Conservation (phyloP, 2,888 invertebrate genomes). For the Rutpela maculata region DNA sequence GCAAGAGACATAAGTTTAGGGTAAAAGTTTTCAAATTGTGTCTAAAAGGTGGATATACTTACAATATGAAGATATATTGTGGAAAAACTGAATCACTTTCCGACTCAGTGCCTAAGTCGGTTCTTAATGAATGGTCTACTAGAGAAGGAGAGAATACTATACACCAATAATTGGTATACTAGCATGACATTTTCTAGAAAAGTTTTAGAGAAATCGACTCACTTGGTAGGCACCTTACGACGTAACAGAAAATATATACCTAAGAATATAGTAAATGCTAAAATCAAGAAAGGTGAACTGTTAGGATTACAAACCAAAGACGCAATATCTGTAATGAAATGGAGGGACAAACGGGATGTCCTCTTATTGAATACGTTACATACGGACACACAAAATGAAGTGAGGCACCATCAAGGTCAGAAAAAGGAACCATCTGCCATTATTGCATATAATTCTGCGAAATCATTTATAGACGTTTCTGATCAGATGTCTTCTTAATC, state of each 20-base stretch:
- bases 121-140: not conserved
- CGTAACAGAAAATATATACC: conserved; percentile 7
- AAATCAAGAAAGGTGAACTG: conserved; percentile 36
- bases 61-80: conserved; percentile 25
- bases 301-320: conserved; percentile 20
- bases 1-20: not conserved
- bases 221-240: not conserved
- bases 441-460: not conserved
- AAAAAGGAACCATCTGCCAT: not conserved
- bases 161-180: not conserved
- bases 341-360: not conserved
- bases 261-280: conserved; percentile 18
- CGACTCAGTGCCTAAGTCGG: not conserved
- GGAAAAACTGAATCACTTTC: conserved; percentile 1
- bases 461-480: not conserved
- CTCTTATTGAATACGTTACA: not conserved
- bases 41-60: not conserved
- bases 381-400: not conserved
- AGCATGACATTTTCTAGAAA: not conserved
- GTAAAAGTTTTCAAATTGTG: conserved; percentile 27
- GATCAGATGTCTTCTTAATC: no score
- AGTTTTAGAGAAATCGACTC: not conserved
- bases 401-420: not conserved
- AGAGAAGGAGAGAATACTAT: not conserved
- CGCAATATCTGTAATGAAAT: conserved; percentile 23